These are phyloP conservation scores for Escarpia spicata DNA, from an alignment of 2,888 invertebrate genomes.

Conservation along the genomic window DNA sequence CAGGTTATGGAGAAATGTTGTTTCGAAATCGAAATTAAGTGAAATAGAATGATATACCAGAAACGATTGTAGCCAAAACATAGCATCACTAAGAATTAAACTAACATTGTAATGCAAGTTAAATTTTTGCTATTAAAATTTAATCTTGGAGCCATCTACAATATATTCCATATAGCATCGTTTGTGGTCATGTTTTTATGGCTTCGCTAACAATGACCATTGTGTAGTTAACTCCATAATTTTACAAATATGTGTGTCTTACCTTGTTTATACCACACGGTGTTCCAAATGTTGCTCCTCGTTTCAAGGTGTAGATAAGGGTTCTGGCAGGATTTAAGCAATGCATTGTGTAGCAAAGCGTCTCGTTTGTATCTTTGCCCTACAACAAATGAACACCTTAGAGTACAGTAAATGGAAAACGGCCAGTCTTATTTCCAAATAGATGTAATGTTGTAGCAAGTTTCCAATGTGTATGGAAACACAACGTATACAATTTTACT, in stretches of 20 bases:
- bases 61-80: background rate
- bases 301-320: background rate
- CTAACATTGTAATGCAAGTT: too few species aligned
- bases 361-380: background rate
- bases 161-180: background rate
- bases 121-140: too few species aligned
- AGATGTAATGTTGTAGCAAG: too few species aligned
- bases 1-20: background rate
- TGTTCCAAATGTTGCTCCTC: background rate
- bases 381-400: background rate
- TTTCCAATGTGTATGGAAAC: too few species aligned
- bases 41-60: background rate
- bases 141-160: too few species aligned
- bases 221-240: background rate
- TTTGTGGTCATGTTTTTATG: background rate
- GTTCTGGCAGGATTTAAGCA: background rate
- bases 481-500: too few species aligned
- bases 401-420: background rate
- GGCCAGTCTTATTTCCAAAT: too few species aligned
- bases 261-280: conserved; percentile 11
- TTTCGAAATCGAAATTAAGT: background rate
- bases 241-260: background rate
- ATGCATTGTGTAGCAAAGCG: background rate
- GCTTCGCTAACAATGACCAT: background rate
- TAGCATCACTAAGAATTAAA: background rate